Conservation (phyloP, 2,797 vertebrate genomes). For the Heliangelus exortis region DNA sequence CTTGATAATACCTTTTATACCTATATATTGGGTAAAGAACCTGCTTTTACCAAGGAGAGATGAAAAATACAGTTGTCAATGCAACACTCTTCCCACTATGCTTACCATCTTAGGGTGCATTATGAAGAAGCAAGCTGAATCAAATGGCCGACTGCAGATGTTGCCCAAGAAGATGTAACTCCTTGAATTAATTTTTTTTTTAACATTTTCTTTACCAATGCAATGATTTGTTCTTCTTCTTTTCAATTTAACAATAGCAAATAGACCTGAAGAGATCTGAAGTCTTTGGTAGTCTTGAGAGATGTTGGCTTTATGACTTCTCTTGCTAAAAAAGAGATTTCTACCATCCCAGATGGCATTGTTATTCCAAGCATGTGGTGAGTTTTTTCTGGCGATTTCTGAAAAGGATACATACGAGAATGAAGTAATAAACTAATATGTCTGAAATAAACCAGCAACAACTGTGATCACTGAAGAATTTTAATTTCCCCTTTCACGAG, state of each 20-base stretch:
- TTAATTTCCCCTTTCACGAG: not conserved
- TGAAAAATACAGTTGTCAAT: not conserved
- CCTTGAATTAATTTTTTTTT: not conserved
- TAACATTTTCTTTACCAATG: not conserved
- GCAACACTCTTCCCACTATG: not conserved
- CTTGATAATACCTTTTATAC: not conserved
- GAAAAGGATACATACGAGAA: not conserved
- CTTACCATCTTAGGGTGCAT: not conserved
- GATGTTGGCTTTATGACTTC: not conserved
- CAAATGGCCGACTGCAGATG: not conserved
- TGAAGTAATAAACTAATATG: not conserved
- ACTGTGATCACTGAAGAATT: not conserved
- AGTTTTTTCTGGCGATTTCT: not conserved
- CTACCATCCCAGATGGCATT: not conserved
- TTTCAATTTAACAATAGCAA: not conserved
- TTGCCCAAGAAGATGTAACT: not conserved
- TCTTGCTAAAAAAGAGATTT: not conserved
- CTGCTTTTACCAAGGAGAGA: not conserved
- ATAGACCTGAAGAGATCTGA: not conserved
- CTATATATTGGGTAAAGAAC: not conserved
- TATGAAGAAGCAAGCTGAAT: not conserved
- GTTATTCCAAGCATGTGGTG: not conserved
- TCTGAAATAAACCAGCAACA: not conserved
- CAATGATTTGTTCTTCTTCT: not conserved
- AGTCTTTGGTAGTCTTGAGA: not conserved